A percentile compares a stretch with the other conserved stretches of the same genome.
These are phyloP conservation scores for Oxycera nigricornis DNA, from an alignment of 2,888 invertebrate species.

Conservation along the genomic window DNA sequence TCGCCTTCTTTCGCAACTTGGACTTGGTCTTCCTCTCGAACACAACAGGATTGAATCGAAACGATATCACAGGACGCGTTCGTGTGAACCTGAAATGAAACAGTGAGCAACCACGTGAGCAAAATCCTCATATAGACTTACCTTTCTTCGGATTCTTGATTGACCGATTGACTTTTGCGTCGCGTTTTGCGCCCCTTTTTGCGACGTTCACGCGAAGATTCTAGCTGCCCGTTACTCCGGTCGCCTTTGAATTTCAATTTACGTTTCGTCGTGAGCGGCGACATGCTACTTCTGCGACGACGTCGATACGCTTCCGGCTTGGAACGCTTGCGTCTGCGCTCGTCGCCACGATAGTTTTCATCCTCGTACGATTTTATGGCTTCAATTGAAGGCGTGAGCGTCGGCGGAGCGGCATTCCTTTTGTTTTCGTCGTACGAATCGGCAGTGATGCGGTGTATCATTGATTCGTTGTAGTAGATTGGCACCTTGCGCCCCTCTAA, in stretches of 20 bases:
- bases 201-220: background rate
- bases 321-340: background rate
- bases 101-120: too few species aligned
- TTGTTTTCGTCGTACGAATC: conserved; percentile 15
- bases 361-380: conserved; percentile 43
- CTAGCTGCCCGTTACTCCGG: background rate
- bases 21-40: background rate
- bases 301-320: conserved; percentile 17
- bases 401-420: background rate
- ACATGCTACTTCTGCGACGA: background rate
- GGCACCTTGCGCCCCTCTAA: conserved; percentile 32
- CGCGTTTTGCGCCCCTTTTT: background rate
- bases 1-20: background rate
- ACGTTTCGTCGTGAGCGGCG: background rate
- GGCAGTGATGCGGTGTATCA: conserved; percentile 42
- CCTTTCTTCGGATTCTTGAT: background rate
- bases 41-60: conserved; percentile 26
- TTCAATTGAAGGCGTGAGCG: conserved; percentile 37
- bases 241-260: background rate
- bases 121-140: too few species aligned
- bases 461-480: conserved; percentile 30
- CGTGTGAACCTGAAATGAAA: conserved; percentile 36
- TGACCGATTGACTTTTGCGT: too few species aligned
- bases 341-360: conserved; percentile 11
- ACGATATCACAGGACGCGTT: conserved; percentile 30